phyloP scores from a whole-genome alignment of 2,113 vertebrate genomes.

The Dipodomys stephensi region DNA sequence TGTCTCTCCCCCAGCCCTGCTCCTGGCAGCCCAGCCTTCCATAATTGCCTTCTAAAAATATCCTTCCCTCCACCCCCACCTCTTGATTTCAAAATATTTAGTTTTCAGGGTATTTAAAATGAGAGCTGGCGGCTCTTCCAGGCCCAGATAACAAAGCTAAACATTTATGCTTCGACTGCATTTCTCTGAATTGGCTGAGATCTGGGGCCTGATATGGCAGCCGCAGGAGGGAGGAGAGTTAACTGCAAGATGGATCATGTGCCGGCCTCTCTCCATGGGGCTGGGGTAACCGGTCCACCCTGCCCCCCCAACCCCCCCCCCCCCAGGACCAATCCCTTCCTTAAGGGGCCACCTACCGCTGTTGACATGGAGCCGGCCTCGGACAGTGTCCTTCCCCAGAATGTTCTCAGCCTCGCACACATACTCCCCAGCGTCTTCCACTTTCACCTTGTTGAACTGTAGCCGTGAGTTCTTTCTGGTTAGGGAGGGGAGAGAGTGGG shows the following conservation, averaged over 20 bases:
- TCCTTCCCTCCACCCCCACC: slow-evolving; percentile 76
- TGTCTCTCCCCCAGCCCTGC: slow-evolving; percentile 29
- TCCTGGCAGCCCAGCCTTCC: slow-evolving; percentile 76
- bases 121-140: slow-evolving; percentile 84
- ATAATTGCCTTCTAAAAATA: slow-evolving; percentile 86
- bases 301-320: neutral
- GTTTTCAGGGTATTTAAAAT: slow-evolving; percentile 85
- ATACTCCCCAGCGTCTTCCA: slow-evolving; percentile 97
- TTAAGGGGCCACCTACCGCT: slow-evolving; percentile 92
- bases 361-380: slow-evolving; percentile 95
- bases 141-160: slow-evolving; percentile 87
- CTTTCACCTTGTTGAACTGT: slow-evolving; percentile 95
- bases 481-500: slow-evolving; percentile 21
- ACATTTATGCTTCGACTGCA: slow-evolving; percentile 85
- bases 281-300: neutral
- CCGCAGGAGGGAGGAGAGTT: slow-evolving; percentile 70
- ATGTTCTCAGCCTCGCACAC: slow-evolving; percentile 96
- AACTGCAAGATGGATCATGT: slow-evolving; percentile 76
- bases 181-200: slow-evolving; percentile 85
- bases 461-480: slow-evolving; percentile 98
- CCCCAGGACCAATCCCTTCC: slow-evolving; percentile 52
- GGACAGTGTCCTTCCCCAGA: slow-evolving; percentile 93
- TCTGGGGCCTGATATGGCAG: slow-evolving; percentile 76
- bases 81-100: slow-evolving; percentile 82
- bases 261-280: slow-evolving; percentile 13